phyloP scores from a whole-genome alignment of 1,140 invertebrate genomes.

The Drosophila mojavensis region DNA sequence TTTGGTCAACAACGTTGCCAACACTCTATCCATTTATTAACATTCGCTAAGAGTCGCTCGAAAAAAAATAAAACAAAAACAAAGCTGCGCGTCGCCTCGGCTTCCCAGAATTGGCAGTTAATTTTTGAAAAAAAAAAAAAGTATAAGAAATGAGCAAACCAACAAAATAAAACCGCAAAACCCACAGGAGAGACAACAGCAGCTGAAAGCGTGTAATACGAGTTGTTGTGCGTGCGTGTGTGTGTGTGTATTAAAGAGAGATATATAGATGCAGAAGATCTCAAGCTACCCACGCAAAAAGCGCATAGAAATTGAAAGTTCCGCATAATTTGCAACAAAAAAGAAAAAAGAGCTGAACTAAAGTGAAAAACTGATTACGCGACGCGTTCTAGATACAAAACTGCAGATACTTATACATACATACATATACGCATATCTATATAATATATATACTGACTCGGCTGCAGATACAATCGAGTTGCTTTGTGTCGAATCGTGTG shows the following conservation, averaged over 20 bases:
- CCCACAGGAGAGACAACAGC: constrained; percentile 34
- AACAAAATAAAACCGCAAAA: constrained; percentile 41
- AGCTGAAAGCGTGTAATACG: constrained; percentile 52
- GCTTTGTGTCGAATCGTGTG: constrained; percentile 51
- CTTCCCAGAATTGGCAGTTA: constrained; percentile 82
- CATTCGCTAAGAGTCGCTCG: constrained; percentile 55
- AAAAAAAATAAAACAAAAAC: constrained; percentile 2
- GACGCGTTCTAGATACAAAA: constrained; percentile 75
- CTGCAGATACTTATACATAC: background rate
- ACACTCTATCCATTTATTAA: constrained; percentile 64
- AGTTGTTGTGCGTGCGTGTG: constrained; percentile 14
- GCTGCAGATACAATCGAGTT: constrained; percentile 31
- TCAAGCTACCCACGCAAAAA: constrained; percentile 56
- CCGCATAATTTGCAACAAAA: constrained; percentile 54
- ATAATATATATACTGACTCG: background rate
- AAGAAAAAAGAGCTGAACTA: constrained; percentile 16
- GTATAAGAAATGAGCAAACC: constrained; percentile 14
- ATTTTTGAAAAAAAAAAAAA: constrained; percentile 63
- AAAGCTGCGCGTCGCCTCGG: constrained; percentile 40
- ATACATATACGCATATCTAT: no score
- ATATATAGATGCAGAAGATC: constrained; percentile 36
- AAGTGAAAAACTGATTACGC: constrained; percentile 71
- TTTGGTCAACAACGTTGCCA: constrained; percentile 42
- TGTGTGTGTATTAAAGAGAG: constrained; percentile 16
- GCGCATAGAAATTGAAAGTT: constrained; percentile 75